Evolutionary conservation across 2,888 invertebrate species (phyloP), one percentile per base, ranked within the genome.

Genomic region (Prenolepis imparis): DNA sequence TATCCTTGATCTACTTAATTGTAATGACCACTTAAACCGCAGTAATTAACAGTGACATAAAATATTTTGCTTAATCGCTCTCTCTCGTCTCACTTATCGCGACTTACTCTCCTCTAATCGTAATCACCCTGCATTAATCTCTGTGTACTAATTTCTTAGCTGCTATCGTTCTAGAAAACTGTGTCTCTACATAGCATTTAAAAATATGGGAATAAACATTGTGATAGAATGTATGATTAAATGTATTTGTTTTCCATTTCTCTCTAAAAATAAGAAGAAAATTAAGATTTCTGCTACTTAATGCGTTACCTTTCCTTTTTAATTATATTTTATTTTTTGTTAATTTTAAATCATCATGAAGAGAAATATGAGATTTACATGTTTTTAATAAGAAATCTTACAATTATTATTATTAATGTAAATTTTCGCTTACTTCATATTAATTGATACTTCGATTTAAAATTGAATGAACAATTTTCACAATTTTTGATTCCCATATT

Each of bases 21-120:
- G 59, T 41, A 80, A 80, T 44, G 78, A 44, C 21, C 57, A 80
- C 59, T 72, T 68, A 77, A 77, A 68, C 24, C 24, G 55, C 77
- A 77, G 68, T 41, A 72, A 73, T 59, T 59, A 73, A 72, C 73
- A 44, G 44, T 78, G 72, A 72, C 73, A 21, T 72, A 80, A 77
- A 59, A 73, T 72, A 72, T 73, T 80, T 80, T 72, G 78, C 78
- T 80, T 80, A 80, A 80, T 72, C 73, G 78, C 73, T 80, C 72
- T 80, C 57, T 80, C 78, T 80, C 78, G 78, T 80, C 78, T 80
- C 78, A 80, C 78, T 80, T 80, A 80, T 80, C 78, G 78, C 78
- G 73, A 72, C 59, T 72, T 72, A 73, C 36, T 21, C 70, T 77
- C 77, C n/a, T 77, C 15, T 70, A 68, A 70, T 41, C 28, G 55